A percentile compares a stretch with the other conserved stretches of the same genome.
Conservation (phyloP, 2,797 vertebrate species). For the Characodon lateralis region DNA sequence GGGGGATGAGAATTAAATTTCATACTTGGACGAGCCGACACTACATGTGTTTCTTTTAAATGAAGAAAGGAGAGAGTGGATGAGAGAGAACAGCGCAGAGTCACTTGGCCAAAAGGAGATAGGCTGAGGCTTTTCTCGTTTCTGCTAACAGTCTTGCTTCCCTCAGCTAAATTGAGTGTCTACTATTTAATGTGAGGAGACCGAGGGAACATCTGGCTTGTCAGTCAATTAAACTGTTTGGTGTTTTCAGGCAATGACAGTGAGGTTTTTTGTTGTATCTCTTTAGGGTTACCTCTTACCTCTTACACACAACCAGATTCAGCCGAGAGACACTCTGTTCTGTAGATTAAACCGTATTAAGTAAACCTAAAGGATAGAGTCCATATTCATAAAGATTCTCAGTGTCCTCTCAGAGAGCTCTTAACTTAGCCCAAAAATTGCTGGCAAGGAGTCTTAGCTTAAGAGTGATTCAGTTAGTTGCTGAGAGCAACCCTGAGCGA, state of each 20-base stretch:
- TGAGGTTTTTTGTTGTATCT: conserved; percentile 23
- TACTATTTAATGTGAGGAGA: conserved; percentile 50
- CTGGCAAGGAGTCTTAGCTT: too few species aligned
- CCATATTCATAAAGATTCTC: too few species aligned
- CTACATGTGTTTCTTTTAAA: conserved; percentile 85
- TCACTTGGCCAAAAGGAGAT: conserved; percentile 64
- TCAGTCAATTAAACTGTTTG: conserved; percentile 54
- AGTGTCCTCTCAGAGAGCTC: too few species aligned
- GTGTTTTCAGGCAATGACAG: conserved; percentile 34
- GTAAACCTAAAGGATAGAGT: not conserved
- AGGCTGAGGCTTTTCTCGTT: conserved; percentile 67
- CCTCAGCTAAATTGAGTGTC: conserved; percentile 65
- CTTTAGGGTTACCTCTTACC: not conserved
- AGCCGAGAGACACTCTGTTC: not conserved
- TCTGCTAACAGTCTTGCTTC: conserved; percentile 64
- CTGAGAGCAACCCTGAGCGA: too few species aligned
- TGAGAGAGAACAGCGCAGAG: conserved; percentile 46
- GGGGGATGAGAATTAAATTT: conserved; percentile 84
- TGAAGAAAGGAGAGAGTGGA: conserved; percentile 67
- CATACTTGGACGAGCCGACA: conserved; percentile 80
- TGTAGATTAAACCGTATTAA: not conserved
- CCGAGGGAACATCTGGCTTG: conserved; percentile 55
- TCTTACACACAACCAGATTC: conserved; percentile 1
- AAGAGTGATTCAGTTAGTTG: too few species aligned
- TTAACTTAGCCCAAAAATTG: too few species aligned